Conservation (phyloP, 2,113 vertebrate genomes). For the Mormyrus iriodes region DNA sequence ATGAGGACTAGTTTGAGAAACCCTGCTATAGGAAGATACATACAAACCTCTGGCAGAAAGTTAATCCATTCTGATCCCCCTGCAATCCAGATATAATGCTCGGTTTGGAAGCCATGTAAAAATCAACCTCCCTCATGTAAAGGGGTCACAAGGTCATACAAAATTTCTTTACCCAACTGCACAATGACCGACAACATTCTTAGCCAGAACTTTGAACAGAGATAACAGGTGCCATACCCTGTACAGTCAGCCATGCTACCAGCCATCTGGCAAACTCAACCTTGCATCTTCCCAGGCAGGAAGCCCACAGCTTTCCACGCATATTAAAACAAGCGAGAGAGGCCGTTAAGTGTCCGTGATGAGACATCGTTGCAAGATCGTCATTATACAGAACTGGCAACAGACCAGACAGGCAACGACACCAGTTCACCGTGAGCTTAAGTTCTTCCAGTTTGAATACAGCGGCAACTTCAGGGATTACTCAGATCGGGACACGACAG, state of each 20-base stretch:
- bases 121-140: not conserved
- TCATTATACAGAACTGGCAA: not conserved
- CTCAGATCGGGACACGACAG: not conserved
- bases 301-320: not conserved
- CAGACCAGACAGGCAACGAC: not conserved
- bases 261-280: not conserved
- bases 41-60: not conserved
- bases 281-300: not conserved
- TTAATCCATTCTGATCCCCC: not conserved
- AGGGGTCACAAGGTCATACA: not conserved
- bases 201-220: not conserved
- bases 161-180: not conserved
- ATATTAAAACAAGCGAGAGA: not conserved
- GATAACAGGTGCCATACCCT: not conserved
- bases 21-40: no score
- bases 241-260: not conserved
- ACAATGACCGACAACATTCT: not conserved
- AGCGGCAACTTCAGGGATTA: not conserved
- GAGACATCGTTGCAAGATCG: not conserved
- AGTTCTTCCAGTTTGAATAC: slow-evolving; percentile 2
- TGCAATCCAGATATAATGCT: not conserved
- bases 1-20: no score
- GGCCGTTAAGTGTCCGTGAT: not conserved
- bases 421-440: not conserved
- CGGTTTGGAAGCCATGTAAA: not conserved